Evolutionary conservation across 2,113 vertebrate species (phyloP).

Genomic region (Centropus unirufus): DNA sequence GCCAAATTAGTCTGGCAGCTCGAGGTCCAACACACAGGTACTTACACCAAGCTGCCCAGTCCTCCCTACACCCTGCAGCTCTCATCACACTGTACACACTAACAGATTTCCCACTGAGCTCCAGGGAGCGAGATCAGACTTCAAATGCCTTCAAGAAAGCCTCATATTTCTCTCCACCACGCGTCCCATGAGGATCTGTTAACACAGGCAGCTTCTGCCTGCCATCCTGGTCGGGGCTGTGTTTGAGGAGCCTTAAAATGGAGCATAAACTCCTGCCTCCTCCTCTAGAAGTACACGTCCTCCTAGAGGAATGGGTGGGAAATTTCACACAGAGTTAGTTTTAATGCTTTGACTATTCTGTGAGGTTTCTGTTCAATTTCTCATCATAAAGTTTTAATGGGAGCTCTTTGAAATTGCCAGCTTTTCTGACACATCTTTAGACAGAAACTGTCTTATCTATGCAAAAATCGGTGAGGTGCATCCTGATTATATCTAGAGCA

Average conservation of each 20-base stretch:
- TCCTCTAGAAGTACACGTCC: background rate
- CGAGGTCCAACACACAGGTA: background rate
- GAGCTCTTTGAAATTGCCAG: slow-evolving; percentile 35
- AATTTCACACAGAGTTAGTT: slow-evolving; percentile 59
- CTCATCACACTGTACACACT: fast-evolving
- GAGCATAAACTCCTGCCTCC: slow-evolving; percentile 53
- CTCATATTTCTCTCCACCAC: background rate
- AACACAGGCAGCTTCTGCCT: background rate
- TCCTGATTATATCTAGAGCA: slow-evolving; percentile 11
- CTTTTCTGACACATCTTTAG: slow-evolving; percentile 14
- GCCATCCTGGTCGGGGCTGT: background rate
- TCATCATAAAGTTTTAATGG: slow-evolving; percentile 66
- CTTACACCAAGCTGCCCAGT: fast-evolving
- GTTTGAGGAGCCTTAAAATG: slow-evolving; percentile 32
- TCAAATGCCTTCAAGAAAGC: slow-evolving; percentile 12
- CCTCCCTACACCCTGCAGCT: background rate
- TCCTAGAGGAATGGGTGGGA: background rate
- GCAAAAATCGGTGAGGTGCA: slow-evolving; percentile 54
- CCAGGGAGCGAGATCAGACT: background rate
- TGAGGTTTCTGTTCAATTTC: slow-evolving; percentile 42
- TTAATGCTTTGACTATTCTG: slow-evolving; percentile 55
- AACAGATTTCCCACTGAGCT: background rate
- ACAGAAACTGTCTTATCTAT: slow-evolving; percentile 45
- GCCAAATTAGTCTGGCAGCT: background rate
- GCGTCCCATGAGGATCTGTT: background rate